A percentile compares a stretch with the other conserved stretches of the same genome.
Conservation (phyloP, 2,113 vertebrate genomes). For the Ivindomyrus marchei region DNA sequence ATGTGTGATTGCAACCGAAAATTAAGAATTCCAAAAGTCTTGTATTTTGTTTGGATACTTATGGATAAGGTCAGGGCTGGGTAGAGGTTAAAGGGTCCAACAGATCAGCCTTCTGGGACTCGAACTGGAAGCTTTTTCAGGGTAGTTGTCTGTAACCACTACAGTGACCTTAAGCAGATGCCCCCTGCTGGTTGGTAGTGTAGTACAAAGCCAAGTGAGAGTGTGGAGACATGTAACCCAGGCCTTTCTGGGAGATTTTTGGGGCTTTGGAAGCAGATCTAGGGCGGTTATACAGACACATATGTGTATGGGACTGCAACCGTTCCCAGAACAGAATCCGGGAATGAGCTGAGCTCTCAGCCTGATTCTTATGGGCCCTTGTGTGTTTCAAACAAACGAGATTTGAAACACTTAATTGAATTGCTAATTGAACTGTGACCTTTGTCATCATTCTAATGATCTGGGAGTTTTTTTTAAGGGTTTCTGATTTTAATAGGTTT, state of each 20-base stretch:
- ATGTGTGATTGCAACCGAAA: not conserved
- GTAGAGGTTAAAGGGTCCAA: not conserved
- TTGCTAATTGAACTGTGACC: conserved; percentile 7
- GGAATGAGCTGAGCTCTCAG: not conserved
- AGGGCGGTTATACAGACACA: not conserved
- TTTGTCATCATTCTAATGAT: not conserved
- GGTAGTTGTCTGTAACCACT: not conserved
- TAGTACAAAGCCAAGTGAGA: not conserved
- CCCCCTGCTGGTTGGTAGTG: not conserved
- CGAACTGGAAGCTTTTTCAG: not conserved
- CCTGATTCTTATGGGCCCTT: not conserved
- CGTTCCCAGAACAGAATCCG: not conserved
- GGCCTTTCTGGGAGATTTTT: not conserved
- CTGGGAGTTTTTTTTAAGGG: not conserved
- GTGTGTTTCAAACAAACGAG: conserved; percentile 10
- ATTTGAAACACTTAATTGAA: not conserved
- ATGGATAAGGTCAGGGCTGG: not conserved
- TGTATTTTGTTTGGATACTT: not conserved
- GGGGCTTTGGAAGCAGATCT: not conserved
- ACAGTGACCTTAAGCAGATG: not conserved
- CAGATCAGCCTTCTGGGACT: not conserved
- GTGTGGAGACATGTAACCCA: not conserved
- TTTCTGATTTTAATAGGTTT: not conserved
- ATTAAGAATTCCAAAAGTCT: not conserved
- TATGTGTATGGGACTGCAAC: not conserved